A percentile compares a stretch with the other conserved stretches of the same genome.
These are phyloP conservation scores for Scrobipalpa atriplicella DNA, from an alignment of 2,888 invertebrate species.

Conservation along the genomic window DNA sequence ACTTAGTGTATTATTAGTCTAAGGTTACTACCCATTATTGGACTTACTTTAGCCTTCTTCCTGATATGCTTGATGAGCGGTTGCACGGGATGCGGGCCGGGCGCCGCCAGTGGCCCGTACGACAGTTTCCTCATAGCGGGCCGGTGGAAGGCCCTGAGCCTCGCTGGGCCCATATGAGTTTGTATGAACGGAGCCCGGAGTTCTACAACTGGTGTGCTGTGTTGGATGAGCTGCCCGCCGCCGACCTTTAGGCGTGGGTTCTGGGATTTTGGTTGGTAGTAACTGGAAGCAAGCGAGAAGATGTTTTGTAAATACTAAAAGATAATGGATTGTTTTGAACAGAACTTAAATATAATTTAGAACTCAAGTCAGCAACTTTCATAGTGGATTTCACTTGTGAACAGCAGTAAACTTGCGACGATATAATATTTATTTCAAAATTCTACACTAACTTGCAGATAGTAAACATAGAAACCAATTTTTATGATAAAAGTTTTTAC, in stretches of 20 bases:
- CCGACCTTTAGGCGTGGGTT: conserved; percentile 92
- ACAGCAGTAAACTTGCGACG: no score
- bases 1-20: neutral
- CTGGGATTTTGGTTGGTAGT: conserved; percentile 95
- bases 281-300: conserved; percentile 80
- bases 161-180: conserved; percentile 90
- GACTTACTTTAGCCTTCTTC: conserved; percentile 91
- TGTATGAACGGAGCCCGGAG: conserved; percentile 97
- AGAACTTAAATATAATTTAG: no score
- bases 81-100: conserved; percentile 90
- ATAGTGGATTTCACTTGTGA: no score
- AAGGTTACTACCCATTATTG: no score
- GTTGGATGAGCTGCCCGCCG: conserved; percentile 96
- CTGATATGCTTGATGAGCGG: conserved; percentile 95
- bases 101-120: conserved; percentile 88
- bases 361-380: no score
- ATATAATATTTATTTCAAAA: no score
- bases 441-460: no score
- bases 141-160: conserved; percentile 95
- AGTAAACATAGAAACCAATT: no score
- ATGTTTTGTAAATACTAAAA: neutral
- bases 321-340: neutral
- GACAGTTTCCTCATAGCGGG: conserved; percentile 94
- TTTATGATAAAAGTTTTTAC: no score
- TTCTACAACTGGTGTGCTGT: conserved; percentile 98